These are phyloP conservation scores for Gasterosteus aculeatus DNA, from an alignment of 2,113 vertebrate species.

Conservation along the genomic window DNA sequence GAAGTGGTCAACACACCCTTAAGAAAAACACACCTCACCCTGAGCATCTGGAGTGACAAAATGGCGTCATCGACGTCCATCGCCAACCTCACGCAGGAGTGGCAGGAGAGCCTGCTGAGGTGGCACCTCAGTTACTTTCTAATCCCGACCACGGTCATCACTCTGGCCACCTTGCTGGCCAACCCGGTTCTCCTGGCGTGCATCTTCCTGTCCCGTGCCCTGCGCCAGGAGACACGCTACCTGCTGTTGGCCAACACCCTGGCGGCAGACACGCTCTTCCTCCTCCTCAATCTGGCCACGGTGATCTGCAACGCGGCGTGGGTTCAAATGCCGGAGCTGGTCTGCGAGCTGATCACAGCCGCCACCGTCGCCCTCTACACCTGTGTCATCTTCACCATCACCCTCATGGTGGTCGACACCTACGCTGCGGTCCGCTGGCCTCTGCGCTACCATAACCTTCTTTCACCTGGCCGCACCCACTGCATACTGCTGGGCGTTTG, in stretches of 20 bases:
- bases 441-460: constrained; percentile 75
- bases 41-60: constrained; percentile 2
- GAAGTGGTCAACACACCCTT: background rate
- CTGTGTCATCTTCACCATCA: constrained; percentile 81
- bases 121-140: constrained; percentile 73
- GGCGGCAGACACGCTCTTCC: constrained; percentile 79
- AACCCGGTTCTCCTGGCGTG: constrained; percentile 78
- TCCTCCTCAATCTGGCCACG: constrained; percentile 74
- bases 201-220: constrained; percentile 69
- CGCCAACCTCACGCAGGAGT: constrained; percentile 59
- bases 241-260: constrained; percentile 84
- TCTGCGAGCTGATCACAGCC: constrained; percentile 76
- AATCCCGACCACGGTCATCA: constrained; percentile 75
- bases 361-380: constrained; percentile 71
- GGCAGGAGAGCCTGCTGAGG: constrained; percentile 44
- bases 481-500: constrained; percentile 75
- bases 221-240: constrained; percentile 82
- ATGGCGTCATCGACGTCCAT: constrained; percentile 25
- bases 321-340: constrained; percentile 45
- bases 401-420: constrained; percentile 82
- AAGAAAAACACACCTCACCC: background rate
- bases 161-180: constrained; percentile 69
- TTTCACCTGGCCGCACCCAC: constrained; percentile 65
- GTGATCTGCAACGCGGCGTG: constrained; percentile 60
- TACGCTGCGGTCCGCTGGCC: constrained; percentile 83